Conservation (phyloP, 2,888 invertebrate genomes). For the Neelides folsomi region DNA sequence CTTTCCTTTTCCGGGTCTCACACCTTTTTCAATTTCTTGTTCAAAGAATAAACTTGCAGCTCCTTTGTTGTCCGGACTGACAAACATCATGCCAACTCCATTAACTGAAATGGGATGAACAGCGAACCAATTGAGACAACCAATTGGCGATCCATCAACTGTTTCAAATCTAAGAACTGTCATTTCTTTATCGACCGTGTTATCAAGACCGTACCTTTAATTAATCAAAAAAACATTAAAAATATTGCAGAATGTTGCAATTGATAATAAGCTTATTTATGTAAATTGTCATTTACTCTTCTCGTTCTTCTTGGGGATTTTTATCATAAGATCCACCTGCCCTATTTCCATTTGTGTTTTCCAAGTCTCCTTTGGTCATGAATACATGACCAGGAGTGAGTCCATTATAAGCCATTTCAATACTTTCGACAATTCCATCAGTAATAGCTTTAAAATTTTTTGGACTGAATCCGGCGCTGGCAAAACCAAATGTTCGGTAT, state of each 20-base stretch:
- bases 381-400: conserved; percentile 4
- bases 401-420: conserved; percentile 7
- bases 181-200: conserved; percentile 15
- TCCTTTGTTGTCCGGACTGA: conserved; percentile 14
- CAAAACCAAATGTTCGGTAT: conserved; percentile 9
- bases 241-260: too few species aligned
- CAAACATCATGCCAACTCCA: conserved; percentile 7
- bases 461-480: conserved; percentile 10
- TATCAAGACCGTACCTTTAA: background rate
- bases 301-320: conserved; percentile 11
- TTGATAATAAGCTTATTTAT: too few species aligned
- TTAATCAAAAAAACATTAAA: too few species aligned
- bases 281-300: background rate
- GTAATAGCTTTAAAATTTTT: conserved; percentile 10
- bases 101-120: conserved; percentile 13
- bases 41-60: conserved; percentile 13
- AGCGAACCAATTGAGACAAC: conserved; percentile 12
- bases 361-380: conserved; percentile 4
- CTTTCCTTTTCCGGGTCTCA: conserved; percentile 8
- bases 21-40: conserved; percentile 5
- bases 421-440: conserved; percentile 12
- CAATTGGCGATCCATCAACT: conserved; percentile 1
- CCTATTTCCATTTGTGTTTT: conserved; percentile 8
- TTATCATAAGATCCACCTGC: background rate
- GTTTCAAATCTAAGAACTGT: conserved; percentile 6